A percentile compares a stretch with the other conserved stretches of the same genome.
phyloP scores from a whole-genome alignment of 2,113 vertebrate genomes.

The Pseudonaja textilis region DNA sequence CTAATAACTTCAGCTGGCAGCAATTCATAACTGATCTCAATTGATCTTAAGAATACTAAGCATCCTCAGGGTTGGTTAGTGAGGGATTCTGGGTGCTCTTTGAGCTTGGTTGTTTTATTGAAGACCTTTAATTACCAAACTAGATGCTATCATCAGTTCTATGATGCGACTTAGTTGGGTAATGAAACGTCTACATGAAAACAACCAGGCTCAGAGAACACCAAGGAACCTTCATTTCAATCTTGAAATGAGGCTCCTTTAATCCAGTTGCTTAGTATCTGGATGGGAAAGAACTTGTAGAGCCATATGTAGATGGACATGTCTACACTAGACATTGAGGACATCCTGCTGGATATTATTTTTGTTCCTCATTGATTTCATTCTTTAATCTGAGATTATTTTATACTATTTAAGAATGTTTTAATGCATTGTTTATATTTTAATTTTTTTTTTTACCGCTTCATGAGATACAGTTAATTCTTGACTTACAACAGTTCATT shows the following conservation, averaged over 20 bases:
- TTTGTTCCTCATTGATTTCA: not conserved
- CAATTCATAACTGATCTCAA: not conserved
- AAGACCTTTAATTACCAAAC: not conserved
- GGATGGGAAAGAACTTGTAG: not conserved
- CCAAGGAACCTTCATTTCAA: not conserved
- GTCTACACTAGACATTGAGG: not conserved
- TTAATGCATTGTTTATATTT: not conserved
- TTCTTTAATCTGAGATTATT: not conserved
- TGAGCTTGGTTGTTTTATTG: not conserved
- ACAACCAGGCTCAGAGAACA: not conserved
- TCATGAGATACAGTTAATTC: not conserved
- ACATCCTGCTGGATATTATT: not conserved
- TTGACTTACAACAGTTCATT: not conserved
- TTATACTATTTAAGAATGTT: not conserved
- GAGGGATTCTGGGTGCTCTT: not conserved
- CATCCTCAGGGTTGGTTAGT: not conserved
- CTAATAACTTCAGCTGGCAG: not conserved
- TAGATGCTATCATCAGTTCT: not conserved
- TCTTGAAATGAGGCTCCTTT: not conserved
- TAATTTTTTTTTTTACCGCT: not conserved
- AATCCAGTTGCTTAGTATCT: not conserved
- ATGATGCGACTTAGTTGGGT: not conserved
- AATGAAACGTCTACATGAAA: not conserved
- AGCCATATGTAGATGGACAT: not conserved
- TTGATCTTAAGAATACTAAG: not conserved